These are phyloP conservation scores for Meteorus cinctellus DNA, from an alignment of 2,888 invertebrate species.

Conservation along the genomic window DNA sequence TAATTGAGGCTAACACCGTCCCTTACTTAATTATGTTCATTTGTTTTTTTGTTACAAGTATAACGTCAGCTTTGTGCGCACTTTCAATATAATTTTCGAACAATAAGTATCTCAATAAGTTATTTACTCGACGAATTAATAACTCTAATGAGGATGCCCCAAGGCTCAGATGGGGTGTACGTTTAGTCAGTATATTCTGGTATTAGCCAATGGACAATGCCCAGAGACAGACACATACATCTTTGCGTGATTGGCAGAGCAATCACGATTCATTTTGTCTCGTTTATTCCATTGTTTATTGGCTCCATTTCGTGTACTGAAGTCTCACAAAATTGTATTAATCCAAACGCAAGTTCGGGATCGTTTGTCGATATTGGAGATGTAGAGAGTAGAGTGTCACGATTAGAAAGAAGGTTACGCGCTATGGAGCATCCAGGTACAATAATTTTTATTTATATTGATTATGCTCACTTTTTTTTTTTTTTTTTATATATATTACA, in stretches of 20 bases:
- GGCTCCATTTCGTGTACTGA: conserved; percentile 47
- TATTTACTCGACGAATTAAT: conserved; percentile 38
- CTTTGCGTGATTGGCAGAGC: conserved; percentile 1
- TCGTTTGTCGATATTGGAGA: conserved; percentile 55
- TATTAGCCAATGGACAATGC: conserved; percentile 45
- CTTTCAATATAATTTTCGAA: background rate
- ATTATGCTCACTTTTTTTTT: conserved; percentile 15
- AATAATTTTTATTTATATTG: conserved; percentile 53
- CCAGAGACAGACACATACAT: conserved; percentile 13
- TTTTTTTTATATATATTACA: conserved; percentile 12
- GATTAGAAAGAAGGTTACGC: conserved; percentile 78
- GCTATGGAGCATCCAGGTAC: conserved; percentile 83
- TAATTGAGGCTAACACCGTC: background rate
- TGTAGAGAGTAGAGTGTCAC: conserved; percentile 64
- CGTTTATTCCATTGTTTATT: conserved; percentile 36
- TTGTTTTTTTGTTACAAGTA: background rate
- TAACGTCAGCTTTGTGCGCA: background rate
- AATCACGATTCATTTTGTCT: conserved; percentile 39
- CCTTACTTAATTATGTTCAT: background rate
- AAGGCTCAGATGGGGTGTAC: conserved; percentile 27
- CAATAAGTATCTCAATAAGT: conserved; percentile 35
- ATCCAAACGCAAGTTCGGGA: conserved; percentile 33
- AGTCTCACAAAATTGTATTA: conserved; percentile 48
- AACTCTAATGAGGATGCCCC: conserved; percentile 47
- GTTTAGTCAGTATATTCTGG: conserved; percentile 42